phyloP scores from a whole-genome alignment of 2,888 invertebrate genomes.

The Deilephila porcellus region DNA sequence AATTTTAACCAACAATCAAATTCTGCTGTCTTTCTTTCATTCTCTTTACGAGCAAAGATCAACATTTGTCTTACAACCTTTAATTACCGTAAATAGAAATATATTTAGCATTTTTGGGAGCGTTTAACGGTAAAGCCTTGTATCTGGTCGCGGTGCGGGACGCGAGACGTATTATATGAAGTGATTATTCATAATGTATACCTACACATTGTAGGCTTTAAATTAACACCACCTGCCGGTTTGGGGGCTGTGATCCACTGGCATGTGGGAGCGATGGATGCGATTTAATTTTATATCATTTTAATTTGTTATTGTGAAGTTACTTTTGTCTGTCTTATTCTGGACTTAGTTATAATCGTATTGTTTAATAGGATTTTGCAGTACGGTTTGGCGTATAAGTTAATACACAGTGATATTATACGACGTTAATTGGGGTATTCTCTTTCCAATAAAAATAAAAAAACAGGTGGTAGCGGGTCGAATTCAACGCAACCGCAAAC shows the following conservation, averaged over 20 bases:
- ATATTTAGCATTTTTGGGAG: slow-evolving; percentile 38
- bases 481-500: no score
- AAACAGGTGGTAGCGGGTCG: no score
- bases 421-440: no score
- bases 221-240: slow-evolving; percentile 59
- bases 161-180: slow-evolving; percentile 49
- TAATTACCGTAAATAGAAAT: slow-evolving; percentile 41
- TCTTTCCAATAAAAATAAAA: no score
- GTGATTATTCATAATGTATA: slow-evolving; percentile 39
- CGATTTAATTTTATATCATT: no score
- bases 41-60: background rate
- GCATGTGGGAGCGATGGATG: slow-evolving; percentile 15
- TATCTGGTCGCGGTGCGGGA: slow-evolving; percentile 1
- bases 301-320: no score
- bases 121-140: slow-evolving; percentile 34
- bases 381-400: no score
- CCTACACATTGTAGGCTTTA: slow-evolving; percentile 51
- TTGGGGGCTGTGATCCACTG: slow-evolving; percentile 33
- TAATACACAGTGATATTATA: no score
- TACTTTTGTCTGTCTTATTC: no score
- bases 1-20: background rate
- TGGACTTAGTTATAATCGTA: no score
- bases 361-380: no score
- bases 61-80: background rate
- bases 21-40: background rate